These are phyloP conservation scores for Lathamus discolor DNA, from an alignment of 2,113 vertebrate genomes.

Conservation along the genomic window DNA sequence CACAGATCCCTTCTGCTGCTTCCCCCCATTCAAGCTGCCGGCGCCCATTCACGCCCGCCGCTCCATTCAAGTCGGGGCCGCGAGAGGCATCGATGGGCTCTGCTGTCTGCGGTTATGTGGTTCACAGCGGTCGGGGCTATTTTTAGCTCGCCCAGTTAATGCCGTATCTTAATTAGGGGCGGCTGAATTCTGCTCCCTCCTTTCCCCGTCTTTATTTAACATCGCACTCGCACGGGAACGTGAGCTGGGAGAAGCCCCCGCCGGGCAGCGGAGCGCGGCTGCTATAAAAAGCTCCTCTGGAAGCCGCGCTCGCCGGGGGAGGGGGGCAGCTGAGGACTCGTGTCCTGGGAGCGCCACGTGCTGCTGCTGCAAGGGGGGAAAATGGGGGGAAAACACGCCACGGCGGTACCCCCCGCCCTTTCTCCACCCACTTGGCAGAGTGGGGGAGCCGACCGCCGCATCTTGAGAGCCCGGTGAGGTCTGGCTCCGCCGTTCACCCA, in stretches of 20 bases:
- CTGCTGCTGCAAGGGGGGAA: neutral
- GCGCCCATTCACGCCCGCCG: neutral
- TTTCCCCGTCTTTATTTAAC: neutral
- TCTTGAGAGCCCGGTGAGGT: neutral
- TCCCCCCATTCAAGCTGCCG: neutral
- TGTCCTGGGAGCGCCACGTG: neutral
- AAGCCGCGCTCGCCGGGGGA: neutral
- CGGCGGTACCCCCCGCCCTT: neutral
- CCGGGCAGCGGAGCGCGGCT: neutral
- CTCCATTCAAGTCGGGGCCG: neutral
- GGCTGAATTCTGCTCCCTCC: neutral
- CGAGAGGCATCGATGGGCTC: neutral
- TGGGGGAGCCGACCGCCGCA: neutral
- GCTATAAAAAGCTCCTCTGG: slow-evolving; percentile 39
- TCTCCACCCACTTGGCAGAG: neutral
- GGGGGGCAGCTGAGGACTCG: neutral
- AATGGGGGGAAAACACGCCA: neutral
- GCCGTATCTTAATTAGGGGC: neutral
- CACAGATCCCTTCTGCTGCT: neutral
- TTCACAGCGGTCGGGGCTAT: neutral
- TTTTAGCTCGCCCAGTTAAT: neutral
- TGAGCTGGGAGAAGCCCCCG: neutral
- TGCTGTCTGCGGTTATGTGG: neutral
- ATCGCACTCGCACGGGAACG: neutral
- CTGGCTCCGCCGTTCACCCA: neutral